Conservation (phyloP, 2,113 vertebrate species). For the Cranoglanis bouderius region DNA sequence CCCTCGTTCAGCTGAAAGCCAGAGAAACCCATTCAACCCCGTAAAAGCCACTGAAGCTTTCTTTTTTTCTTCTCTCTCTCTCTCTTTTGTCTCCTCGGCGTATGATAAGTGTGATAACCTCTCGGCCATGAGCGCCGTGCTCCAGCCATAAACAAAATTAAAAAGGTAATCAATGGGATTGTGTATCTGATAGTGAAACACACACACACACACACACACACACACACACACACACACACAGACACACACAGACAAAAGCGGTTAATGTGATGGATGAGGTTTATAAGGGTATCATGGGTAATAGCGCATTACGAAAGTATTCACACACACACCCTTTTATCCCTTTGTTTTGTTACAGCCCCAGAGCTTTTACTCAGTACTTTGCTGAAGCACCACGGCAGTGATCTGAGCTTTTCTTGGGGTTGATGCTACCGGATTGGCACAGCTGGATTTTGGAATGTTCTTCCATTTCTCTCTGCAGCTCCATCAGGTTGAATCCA, state of each 20-base stretch:
- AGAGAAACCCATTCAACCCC: background rate
- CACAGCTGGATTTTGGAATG: background rate
- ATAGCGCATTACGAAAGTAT: background rate
- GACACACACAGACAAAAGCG: background rate
- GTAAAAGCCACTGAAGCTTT: background rate
- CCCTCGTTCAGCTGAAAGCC: background rate
- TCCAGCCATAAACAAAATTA: conserved; percentile 30
- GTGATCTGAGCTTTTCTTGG: background rate
- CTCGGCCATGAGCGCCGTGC: background rate
- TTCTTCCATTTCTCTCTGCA: background rate
- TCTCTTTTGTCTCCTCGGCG: background rate
- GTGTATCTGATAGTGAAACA: conserved; percentile 1
- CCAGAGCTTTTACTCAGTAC: background rate
- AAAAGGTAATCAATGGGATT: conserved; percentile 38
- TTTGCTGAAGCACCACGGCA: background rate
- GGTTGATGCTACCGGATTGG: background rate
- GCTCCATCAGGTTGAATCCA: background rate
- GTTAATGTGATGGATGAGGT: conserved; percentile 2
- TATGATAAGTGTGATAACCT: conserved; percentile 18
- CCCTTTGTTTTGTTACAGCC: background rate
- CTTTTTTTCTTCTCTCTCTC: background rate
- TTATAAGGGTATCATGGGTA: background rate
- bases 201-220: conserved; percentile 8
- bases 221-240: conserved; percentile 12
- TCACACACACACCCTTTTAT: background rate